These are phyloP conservation scores for Diplodus puntazzo DNA, from an alignment of 2,797 vertebrate genomes.

Conservation along the genomic window DNA sequence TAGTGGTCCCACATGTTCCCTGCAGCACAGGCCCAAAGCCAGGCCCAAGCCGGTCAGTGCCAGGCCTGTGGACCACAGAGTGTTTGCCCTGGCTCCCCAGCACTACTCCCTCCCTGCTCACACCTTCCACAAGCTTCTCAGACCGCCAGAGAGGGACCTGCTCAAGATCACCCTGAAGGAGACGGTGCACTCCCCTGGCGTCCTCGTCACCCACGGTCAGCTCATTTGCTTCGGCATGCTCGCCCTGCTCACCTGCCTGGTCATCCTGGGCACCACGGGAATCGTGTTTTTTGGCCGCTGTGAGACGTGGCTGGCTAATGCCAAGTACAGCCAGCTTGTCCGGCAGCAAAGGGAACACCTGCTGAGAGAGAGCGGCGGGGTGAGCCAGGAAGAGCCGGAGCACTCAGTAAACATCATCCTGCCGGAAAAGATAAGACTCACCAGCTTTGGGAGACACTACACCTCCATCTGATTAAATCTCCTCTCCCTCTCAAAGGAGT, in stretches of 20 bases:
- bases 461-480: constrained; percentile 86
- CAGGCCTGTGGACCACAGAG: constrained; percentile 66
- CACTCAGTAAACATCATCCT: constrained; percentile 93
- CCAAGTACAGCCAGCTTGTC: constrained; percentile 90
- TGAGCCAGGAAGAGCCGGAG: constrained; percentile 80
- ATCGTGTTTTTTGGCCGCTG: constrained; percentile 95
- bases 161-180: constrained; percentile 94
- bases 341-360: constrained; percentile 91
- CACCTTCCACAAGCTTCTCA: constrained; percentile 87
- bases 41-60: constrained; percentile 67
- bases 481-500: constrained; percentile 29
- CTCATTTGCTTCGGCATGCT: constrained; percentile 94
- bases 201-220: constrained; percentile 91
- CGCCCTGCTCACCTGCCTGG: constrained; percentile 93
- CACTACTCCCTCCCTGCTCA: constrained; percentile 86
- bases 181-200: constrained; percentile 84
- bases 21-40: constrained; percentile 67
- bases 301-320: constrained; percentile 92
- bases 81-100: constrained; percentile 72
- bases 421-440: constrained; percentile 93
- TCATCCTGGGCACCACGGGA: constrained; percentile 91
- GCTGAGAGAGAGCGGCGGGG: constrained; percentile 80
- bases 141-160: constrained; percentile 86
- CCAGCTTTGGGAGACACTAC: constrained; percentile 89
- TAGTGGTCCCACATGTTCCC: constrained; percentile 85